Conservation (phyloP, 2,113 vertebrate species). For the Cryptoleucopteryx plumbea region DNA sequence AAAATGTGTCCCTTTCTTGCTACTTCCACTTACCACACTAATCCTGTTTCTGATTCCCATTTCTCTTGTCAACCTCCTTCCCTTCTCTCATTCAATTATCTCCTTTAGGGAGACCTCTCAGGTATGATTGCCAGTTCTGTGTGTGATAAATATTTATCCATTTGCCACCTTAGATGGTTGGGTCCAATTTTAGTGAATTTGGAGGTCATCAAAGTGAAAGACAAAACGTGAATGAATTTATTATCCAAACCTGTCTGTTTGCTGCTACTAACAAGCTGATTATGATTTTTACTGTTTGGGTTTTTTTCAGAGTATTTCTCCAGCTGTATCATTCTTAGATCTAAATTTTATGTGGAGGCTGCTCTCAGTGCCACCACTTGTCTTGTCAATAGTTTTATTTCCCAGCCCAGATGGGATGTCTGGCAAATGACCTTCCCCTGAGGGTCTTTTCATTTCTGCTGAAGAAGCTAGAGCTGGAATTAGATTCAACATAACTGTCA, state of each 20-base stretch:
- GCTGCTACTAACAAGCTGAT: neutral
- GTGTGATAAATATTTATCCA: neutral
- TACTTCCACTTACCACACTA: neutral
- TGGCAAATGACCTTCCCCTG: constrained; percentile 2
- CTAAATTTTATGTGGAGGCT: neutral
- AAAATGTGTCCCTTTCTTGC: neutral
- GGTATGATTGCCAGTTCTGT: neutral
- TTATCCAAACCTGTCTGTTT: neutral
- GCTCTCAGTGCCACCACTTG: neutral
- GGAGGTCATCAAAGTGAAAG: neutral
- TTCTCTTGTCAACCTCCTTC: neutral
- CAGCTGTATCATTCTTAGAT: neutral
- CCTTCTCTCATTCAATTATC: neutral
- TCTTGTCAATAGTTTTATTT: neutral
- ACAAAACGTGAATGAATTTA: neutral
- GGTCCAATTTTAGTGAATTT: neutral
- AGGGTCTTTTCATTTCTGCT: neutral
- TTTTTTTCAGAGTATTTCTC: neutral
- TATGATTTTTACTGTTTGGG: neutral
- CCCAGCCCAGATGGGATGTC: neutral
- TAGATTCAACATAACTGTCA: neutral
- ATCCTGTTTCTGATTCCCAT: neutral
- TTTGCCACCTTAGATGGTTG: neutral
- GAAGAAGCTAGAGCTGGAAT: neutral
- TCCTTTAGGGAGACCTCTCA: neutral